phyloP scores from a whole-genome alignment of 2,113 vertebrate genomes.

The Tachycineta bicolor region DNA sequence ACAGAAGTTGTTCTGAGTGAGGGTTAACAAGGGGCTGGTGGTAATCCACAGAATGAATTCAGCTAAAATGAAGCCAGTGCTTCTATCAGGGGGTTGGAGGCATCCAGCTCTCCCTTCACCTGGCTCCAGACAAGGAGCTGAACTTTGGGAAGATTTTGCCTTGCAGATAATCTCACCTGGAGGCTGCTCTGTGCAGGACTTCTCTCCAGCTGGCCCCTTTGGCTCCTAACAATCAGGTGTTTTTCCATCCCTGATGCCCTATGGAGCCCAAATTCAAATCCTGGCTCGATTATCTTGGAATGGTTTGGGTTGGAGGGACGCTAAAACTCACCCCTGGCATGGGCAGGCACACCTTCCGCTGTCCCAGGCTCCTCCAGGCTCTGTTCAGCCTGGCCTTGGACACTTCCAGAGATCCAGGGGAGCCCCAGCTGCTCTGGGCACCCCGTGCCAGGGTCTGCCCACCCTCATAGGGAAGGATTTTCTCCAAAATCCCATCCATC shows the following conservation, averaged over 20 bases:
- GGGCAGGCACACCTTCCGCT: background rate
- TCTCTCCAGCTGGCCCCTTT: background rate
- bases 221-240: rapidly evolving
- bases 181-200: background rate
- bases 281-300: background rate
- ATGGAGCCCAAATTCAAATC: rapidly evolving
- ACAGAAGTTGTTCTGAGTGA: background rate
- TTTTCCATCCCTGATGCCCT: rapidly evolving
- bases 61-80: background rate
- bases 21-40: background rate
- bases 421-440: background rate
- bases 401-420: background rate
- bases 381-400: rapidly evolving
- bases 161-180: background rate
- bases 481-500: rapidly evolving
- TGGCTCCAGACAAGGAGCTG: background rate
- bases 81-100: background rate
- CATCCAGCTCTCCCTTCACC: background rate
- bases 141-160: background rate
- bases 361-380: background rate
- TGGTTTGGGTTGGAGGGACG: background rate
- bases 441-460: background rate
- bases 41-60: background rate
- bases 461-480: background rate
- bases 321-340: background rate